Conservation (phyloP, 2,888 invertebrate species). For the Acleris literana region DNA sequence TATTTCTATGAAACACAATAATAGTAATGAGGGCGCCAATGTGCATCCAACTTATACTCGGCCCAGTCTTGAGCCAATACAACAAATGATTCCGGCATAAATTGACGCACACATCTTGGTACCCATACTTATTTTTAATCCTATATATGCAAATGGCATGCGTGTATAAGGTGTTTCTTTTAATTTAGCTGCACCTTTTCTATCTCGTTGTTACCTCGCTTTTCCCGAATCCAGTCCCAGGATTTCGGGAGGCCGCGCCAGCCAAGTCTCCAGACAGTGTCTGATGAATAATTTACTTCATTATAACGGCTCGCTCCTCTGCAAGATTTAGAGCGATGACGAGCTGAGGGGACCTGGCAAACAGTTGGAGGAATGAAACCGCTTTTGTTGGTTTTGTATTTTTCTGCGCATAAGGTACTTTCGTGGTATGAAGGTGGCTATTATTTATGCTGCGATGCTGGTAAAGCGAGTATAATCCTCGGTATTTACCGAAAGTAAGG, state of each 20-base stretch:
- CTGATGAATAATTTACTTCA: constrained; percentile 82
- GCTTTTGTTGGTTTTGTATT: constrained; percentile 18
- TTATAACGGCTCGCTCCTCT: constrained; percentile 70
- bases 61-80: too few species aligned
- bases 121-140: too few species aligned
- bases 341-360: constrained; percentile 34
- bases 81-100: too few species aligned
- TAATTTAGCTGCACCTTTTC: neutral
- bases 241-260: constrained; percentile 58
- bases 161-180: too few species aligned
- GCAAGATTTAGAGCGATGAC: constrained; percentile 61
- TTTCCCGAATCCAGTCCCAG: constrained; percentile 40
- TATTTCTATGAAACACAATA: too few species aligned
- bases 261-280: constrained; percentile 68
- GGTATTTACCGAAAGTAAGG: too few species aligned
- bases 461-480: neutral
- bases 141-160: too few species aligned
- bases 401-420: neutral
- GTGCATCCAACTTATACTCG: too few species aligned
- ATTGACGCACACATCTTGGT: too few species aligned
- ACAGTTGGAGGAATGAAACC: constrained; percentile 19
- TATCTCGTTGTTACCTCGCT: neutral
- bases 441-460: neutral
- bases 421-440: neutral
- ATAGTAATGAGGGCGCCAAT: too few species aligned